Conservation (phyloP, 2,113 vertebrate genomes). For the Malurus alboscapulatus region DNA sequence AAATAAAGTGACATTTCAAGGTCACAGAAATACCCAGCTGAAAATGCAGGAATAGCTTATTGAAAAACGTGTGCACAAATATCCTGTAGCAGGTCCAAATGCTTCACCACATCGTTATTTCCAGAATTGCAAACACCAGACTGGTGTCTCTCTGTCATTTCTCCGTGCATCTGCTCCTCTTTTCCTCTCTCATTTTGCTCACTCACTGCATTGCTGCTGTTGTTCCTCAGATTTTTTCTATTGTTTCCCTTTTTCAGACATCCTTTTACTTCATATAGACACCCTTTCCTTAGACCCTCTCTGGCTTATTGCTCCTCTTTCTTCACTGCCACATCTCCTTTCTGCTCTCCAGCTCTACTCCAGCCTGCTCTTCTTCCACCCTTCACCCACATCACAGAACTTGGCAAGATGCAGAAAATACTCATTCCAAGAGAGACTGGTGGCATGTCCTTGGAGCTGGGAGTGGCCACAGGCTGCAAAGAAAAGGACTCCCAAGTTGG, state of each 20-base stretch:
- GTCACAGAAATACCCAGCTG: neutral
- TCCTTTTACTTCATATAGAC: neutral
- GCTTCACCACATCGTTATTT: neutral
- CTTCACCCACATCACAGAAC: slow-evolving; percentile 5
- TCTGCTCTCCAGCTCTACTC: slow-evolving; percentile 28
- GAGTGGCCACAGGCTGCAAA: neutral
- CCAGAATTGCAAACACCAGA: slow-evolving; percentile 3
- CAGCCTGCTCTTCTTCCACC: slow-evolving; percentile 40
- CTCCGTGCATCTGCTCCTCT: neutral
- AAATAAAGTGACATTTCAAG: slow-evolving; percentile 55
- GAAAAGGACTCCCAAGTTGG: slow-evolving; percentile 14
- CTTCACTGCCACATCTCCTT: slow-evolving; percentile 25
- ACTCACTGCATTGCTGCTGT: neutral
- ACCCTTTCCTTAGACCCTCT: neutral
- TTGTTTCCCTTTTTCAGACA: neutral
- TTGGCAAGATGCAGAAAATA: slow-evolving; percentile 22
- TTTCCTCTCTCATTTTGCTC: neutral
- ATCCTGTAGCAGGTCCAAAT: neutral
- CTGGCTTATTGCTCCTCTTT: neutral
- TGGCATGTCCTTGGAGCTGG: slow-evolving; percentile 20
- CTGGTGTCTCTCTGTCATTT: neutral
- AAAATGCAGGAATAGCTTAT: slow-evolving; percentile 22
- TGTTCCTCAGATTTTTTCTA: neutral
- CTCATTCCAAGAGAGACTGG: slow-evolving; percentile 29
- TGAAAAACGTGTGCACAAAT: neutral